phyloP scores from a whole-genome alignment of 2,797 vertebrate genomes.

The Garrulus glandarius region DNA sequence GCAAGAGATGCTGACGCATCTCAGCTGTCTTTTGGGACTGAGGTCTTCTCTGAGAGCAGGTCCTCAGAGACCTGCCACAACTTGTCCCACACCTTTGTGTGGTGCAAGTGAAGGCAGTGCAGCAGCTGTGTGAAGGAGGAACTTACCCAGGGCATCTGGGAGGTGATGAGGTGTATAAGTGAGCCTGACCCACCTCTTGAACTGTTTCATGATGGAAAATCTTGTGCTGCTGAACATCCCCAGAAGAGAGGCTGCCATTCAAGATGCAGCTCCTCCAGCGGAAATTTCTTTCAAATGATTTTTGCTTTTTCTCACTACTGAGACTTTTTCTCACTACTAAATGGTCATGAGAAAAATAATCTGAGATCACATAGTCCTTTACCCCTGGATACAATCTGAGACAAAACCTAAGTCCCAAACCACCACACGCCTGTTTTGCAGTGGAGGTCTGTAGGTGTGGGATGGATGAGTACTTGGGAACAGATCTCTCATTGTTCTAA shows the following conservation, averaged over 20 bases:
- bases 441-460: neutral
- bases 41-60: neutral
- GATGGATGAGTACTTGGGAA: neutral
- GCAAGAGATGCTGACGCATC: accelerated
- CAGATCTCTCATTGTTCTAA: neutral
- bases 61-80: neutral
- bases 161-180: neutral
- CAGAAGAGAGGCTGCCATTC: neutral
- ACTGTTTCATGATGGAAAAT: neutral
- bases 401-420: neutral
- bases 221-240: neutral
- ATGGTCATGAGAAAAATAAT: neutral
- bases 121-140: neutral
- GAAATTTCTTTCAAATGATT: neutral
- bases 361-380: neutral
- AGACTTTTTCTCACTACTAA: neutral
- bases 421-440: neutral
- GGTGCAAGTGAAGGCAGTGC: neutral
- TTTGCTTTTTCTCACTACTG: neutral
- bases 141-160: neutral
- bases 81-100: neutral
- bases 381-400: neutral
- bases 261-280: neutral
- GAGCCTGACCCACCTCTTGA: neutral
- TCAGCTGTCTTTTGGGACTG: neutral